Percentiles rank a stretch among this genome's conserved stretches.
Conservation (phyloP, 2,797 vertebrate genomes). For the Pseudochirops cupreus region DNA sequence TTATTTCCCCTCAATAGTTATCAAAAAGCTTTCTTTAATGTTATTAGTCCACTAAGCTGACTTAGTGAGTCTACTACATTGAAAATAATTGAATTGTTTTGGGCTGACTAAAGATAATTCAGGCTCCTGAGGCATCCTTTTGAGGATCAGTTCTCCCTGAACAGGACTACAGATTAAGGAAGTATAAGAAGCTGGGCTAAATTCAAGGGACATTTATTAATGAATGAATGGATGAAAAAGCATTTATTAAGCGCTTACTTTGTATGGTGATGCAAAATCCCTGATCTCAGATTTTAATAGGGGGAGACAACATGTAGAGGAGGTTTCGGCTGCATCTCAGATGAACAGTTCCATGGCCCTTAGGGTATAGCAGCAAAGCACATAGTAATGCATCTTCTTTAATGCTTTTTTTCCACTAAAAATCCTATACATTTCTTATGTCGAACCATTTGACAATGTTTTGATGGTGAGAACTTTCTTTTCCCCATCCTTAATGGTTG, state of each 20-base stretch:
- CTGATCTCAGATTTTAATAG: background rate
- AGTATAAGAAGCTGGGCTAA: background rate
- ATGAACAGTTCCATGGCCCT: background rate
- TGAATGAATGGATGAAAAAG: background rate
- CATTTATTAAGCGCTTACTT: background rate
- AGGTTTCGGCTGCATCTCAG: background rate
- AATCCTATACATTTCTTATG: background rate
- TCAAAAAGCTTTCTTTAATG: background rate
- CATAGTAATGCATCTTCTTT: background rate
- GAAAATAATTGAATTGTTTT: background rate
- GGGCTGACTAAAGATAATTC: background rate
- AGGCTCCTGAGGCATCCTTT: background rate
- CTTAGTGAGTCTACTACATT: background rate
- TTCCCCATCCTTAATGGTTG: background rate
- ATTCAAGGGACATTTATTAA: background rate
- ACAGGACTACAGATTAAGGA: background rate
- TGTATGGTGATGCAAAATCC: background rate
- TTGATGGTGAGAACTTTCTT: background rate
- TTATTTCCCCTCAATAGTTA: background rate
- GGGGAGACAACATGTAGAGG: background rate
- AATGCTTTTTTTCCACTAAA: background rate
- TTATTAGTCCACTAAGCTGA: background rate
- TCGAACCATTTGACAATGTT: background rate
- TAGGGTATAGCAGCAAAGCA: background rate
- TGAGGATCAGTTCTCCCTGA: background rate